These are phyloP conservation scores for Acrocephalus kingi DNA, from an alignment of 2,113 vertebrate genomes.

Conservation along the genomic window DNA sequence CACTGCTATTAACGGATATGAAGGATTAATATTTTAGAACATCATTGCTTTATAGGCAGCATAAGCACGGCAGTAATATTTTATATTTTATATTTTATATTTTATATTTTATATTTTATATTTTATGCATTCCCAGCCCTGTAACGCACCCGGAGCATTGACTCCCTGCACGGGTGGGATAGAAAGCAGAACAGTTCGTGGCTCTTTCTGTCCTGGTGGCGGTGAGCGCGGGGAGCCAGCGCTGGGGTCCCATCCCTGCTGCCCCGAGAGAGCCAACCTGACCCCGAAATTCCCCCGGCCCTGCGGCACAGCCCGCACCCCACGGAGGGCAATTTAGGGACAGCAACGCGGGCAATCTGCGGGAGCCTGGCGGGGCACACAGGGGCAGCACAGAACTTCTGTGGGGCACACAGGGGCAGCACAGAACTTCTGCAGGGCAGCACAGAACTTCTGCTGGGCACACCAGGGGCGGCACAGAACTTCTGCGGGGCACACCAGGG, in stretches of 20 bases:
- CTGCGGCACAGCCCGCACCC: background rate
- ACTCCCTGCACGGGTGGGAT: background rate
- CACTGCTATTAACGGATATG: background rate
- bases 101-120: background rate
- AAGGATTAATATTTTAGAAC: slow-evolving; percentile 27
- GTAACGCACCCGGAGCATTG: background rate
- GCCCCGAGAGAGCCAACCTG: fast-evolving
- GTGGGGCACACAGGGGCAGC: too few relatives aligned
- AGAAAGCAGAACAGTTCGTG: background rate
- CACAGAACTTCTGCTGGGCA: too few relatives aligned
- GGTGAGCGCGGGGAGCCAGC: background rate
- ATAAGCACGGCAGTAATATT: background rate
- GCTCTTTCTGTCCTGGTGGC: background rate
- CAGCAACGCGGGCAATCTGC: background rate
- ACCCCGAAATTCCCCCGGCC: background rate
- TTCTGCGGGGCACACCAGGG: too few relatives aligned
- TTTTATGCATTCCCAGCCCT: background rate
- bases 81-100: background rate
- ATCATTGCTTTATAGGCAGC: background rate
- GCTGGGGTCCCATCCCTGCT: fast-evolving
- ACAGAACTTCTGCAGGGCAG: too few relatives aligned
- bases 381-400: background rate
- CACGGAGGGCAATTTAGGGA: background rate
- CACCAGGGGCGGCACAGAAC: too few relatives aligned
- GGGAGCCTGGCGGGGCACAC: background rate